phyloP scores from a whole-genome alignment of 2,888 invertebrate species.

The Nymphalis c-album region DNA sequence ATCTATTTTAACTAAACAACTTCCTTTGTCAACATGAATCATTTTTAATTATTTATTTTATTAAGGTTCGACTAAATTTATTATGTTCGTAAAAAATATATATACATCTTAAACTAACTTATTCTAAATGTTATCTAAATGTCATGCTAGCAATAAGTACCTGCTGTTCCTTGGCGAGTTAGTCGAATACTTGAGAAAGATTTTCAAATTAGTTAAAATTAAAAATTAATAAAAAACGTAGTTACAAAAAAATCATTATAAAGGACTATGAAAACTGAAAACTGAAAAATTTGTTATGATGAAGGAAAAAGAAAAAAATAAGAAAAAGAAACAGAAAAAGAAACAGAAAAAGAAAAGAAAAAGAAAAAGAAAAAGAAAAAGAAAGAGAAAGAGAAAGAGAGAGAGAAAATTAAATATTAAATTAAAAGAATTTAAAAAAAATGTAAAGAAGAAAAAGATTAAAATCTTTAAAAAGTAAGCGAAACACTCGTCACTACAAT shows the following conservation, averaged over 20 bases:
- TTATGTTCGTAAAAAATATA: not conserved
- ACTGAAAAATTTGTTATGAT: not conserved
- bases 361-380: too few relatives aligned
- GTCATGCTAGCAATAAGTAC: not conserved
- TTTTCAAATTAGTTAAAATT: not conserved
- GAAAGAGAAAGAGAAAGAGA: too few relatives aligned
- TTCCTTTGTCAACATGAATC: not conserved
- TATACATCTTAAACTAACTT: not conserved
- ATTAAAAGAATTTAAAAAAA: not conserved
- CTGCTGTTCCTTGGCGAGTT: not conserved
- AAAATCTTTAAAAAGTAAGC: constrained; percentile 1
- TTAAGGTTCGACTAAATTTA: not conserved
- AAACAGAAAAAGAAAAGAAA: not conserved
- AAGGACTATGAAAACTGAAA: not conserved
- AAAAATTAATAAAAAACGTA: not conserved
- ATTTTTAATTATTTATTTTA: not conserved
- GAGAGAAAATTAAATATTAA: not conserved
- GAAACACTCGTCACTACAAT: constrained; percentile 1
- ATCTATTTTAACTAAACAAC: constrained; percentile 4
- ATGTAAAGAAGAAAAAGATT: not conserved
- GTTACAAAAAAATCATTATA: not conserved
- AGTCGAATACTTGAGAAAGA: not conserved
- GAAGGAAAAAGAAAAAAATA: not conserved
- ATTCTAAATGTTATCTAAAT: not conserved
- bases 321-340: not conserved